These are phyloP conservation scores for Eupithecia dodoneata DNA, from an alignment of 2,888 invertebrate genomes.

Conservation along the genomic window DNA sequence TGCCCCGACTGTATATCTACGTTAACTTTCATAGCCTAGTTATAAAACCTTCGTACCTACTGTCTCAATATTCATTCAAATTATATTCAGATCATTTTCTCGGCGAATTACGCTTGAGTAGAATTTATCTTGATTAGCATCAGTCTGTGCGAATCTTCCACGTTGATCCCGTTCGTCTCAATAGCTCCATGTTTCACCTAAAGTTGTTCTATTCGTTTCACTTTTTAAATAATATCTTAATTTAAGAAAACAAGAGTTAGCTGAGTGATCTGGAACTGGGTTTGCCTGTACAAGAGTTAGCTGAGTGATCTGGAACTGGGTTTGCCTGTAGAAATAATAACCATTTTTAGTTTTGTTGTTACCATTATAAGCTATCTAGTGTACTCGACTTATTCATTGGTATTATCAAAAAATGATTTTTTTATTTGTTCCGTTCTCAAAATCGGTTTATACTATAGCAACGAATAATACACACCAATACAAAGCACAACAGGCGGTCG, in stretches of 20 bases:
- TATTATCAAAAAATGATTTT: too few species aligned
- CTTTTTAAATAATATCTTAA: constrained; percentile 8
- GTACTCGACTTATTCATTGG: too few species aligned
- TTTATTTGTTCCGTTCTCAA: too few species aligned
- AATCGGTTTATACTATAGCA: too few species aligned
- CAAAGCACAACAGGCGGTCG: too few species aligned
- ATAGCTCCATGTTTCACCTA: neutral
- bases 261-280: too few species aligned
- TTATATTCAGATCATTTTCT: neutral
- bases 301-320: too few species aligned
- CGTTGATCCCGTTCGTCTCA: neutral
- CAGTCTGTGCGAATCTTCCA: neutral
- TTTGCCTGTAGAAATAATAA: too few species aligned
- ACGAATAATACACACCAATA: too few species aligned
- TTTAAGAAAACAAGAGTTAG: constrained; percentile 12
- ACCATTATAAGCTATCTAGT: too few species aligned
- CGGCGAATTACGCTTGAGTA: neutral
- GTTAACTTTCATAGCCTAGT: neutral
- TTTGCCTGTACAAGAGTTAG: too few species aligned
- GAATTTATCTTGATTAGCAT: neutral
- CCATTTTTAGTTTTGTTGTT: too few species aligned
- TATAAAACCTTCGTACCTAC: neutral
- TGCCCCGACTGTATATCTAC: neutral
- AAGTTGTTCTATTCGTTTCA: constrained; percentile 2
- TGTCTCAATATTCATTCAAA: neutral